phyloP scores from a whole-genome alignment of 2,888 invertebrate genomes.

The Trisateles emortualis region DNA sequence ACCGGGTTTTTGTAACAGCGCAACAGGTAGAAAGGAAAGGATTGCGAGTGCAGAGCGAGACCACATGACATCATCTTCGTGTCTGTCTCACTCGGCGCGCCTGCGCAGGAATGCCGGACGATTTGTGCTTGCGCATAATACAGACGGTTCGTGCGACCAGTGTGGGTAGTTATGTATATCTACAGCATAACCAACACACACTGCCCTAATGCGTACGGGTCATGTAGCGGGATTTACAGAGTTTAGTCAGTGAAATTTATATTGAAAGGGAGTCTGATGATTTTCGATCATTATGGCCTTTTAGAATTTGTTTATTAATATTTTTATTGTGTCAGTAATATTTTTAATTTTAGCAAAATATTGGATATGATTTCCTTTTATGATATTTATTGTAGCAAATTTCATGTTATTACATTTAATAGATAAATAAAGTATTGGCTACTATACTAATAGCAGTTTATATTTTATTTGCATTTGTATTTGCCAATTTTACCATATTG shows the following conservation, averaged over 20 bases:
- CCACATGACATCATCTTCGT: constrained; percentile 61
- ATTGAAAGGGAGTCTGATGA: constrained; percentile 86
- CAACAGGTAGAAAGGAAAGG: constrained; percentile 87
- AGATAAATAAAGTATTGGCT: too few species aligned
- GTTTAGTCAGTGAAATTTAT: constrained; percentile 86
- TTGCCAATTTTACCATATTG: too few species aligned
- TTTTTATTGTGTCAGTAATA: constrained; percentile 16
- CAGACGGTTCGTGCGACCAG: constrained; percentile 64
- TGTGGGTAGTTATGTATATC: constrained; percentile 72
- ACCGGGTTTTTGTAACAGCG: constrained; percentile 86
- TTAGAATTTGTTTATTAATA: constrained; percentile 30
- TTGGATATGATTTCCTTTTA: neutral
- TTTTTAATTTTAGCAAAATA: neutral
- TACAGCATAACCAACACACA: constrained; percentile 80
- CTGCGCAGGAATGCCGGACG: constrained; percentile 85
- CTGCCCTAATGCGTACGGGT: constrained; percentile 87
- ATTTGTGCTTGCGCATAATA: constrained; percentile 82
- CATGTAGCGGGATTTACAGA: constrained; percentile 84
- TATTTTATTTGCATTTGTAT: too few species aligned
- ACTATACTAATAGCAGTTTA: too few species aligned
- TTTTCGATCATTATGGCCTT: constrained; percentile 73
- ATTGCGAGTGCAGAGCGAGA: constrained; percentile 81
- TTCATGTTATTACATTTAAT: too few species aligned
- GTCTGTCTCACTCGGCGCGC: constrained; percentile 70
- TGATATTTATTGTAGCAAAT: too few species aligned